phyloP scores from a whole-genome alignment of 2,113 vertebrate genomes.

The Spilogale gracilis region DNA sequence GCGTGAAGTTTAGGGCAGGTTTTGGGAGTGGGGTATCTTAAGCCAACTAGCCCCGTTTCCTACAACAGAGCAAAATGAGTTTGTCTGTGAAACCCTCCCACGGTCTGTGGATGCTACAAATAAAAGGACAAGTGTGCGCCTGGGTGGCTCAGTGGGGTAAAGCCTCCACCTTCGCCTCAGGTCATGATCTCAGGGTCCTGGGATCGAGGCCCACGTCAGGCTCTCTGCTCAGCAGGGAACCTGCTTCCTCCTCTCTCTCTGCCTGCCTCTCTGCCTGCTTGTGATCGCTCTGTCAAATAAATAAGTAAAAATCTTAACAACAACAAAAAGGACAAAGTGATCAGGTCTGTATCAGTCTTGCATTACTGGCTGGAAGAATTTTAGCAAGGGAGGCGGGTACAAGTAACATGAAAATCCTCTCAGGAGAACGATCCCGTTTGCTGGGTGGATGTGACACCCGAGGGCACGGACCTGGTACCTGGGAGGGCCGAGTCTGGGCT shows the following conservation, averaged over 20 bases:
- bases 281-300: too few relatives aligned
- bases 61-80: neutral
- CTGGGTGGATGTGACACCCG: fast-evolving
- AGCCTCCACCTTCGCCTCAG: too few relatives aligned
- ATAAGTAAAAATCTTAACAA: too few relatives aligned
- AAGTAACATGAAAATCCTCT: neutral
- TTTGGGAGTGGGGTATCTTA: neutral
- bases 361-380: neutral
- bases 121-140: neutral
- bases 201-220: too few relatives aligned
- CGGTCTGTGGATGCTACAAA: neutral
- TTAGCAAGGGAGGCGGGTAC: neutral
- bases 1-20: neutral
- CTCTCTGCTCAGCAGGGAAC: too few relatives aligned
- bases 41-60: neutral
- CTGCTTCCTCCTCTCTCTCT: too few relatives aligned
- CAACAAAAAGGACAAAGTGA: neutral
- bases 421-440: fast-evolving
- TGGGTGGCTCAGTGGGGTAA: too few relatives aligned
- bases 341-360: too few relatives aligned
- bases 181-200: too few relatives aligned
- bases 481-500: neutral
- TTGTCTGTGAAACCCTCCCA: neutral
- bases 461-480: fast-evolving
- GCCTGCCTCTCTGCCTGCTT: too few relatives aligned